These are phyloP conservation scores for Hyposoter didymator DNA, from an alignment of 2,888 invertebrate species.

Conservation along the genomic window DNA sequence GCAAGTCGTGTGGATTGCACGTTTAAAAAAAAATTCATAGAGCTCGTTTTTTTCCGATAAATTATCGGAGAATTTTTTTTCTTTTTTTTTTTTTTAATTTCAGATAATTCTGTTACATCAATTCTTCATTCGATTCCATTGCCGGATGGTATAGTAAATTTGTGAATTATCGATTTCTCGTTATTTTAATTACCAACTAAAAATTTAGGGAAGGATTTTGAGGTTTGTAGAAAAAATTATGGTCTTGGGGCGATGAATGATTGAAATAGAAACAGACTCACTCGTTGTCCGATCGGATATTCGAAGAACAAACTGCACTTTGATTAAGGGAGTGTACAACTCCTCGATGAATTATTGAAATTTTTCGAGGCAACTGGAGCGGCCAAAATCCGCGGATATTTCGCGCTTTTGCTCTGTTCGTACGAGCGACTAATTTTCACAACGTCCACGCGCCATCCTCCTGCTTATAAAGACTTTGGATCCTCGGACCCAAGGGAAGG, in stretches of 20 bases:
- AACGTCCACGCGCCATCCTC: slow-evolving; percentile 54
- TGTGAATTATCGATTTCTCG: neutral
- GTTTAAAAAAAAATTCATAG: neutral
- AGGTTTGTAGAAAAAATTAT: neutral
- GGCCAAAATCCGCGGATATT: slow-evolving; percentile 28
- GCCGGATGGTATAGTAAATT: neutral
- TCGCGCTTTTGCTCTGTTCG: slow-evolving; percentile 30
- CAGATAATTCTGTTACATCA: neutral
- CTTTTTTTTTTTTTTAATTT: neutral
- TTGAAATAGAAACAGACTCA: neutral
- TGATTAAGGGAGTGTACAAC: neutral
- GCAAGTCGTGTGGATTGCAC: neutral
- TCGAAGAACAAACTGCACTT: slow-evolving; percentile 45
- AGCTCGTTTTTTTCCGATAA: neutral
- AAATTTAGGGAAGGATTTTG: neutral
- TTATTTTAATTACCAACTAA: neutral
- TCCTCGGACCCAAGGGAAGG: slow-evolving; percentile 43
- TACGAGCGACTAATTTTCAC: slow-evolving; percentile 50
- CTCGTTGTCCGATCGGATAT: neutral
- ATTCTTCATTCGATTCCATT: neutral
- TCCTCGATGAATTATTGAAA: neutral
- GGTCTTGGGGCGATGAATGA: neutral
- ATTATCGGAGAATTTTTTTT: neutral
- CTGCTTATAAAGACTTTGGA: slow-evolving; percentile 69
- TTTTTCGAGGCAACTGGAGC: slow-evolving; percentile 38